phyloP scores from a whole-genome alignment of 2,797 vertebrate genomes.

The Esox masquinongy region DNA sequence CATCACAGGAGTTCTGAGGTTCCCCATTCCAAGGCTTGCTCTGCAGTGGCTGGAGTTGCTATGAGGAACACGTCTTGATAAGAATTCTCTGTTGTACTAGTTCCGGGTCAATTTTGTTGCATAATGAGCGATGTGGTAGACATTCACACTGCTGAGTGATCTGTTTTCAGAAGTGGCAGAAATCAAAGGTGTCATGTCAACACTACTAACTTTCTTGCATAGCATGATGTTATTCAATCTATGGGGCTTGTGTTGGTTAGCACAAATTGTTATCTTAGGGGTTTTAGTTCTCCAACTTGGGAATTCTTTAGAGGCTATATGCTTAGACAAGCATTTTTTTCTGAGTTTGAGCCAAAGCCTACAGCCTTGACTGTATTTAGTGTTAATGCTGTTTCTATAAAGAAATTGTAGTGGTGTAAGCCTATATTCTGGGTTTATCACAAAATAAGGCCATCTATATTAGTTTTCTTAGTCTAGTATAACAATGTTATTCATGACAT shows the following conservation, averaged over 20 bases:
- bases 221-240: conserved; percentile 24
- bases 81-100: conserved; percentile 3
- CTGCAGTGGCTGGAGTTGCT: neutral
- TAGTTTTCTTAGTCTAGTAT: neutral
- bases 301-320: conserved; percentile 16
- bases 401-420: neutral
- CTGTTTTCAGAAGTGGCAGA: conserved; percentile 23
- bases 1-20: neutral
- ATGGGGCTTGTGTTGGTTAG: conserved; percentile 28
- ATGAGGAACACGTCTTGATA: neutral
- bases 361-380: neutral
- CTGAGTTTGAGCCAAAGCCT: neutral
- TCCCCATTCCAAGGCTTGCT: neutral
- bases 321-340: conserved; percentile 56
- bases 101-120: neutral
- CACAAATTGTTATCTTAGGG: conserved; percentile 10
- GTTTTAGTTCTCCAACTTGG: neutral
- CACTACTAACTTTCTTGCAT: neutral
- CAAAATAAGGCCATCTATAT: neutral
- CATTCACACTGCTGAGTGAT: conserved; percentile 4
- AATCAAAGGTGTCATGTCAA: conserved; percentile 22
- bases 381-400: neutral
- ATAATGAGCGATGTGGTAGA: conserved; percentile 26
- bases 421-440: neutral
- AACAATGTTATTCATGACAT: neutral